A percentile compares a stretch with the other conserved stretches of the same genome.
Evolutionary conservation across 2,113 vertebrate species (phyloP).

Genomic region (Fulica atra): DNA sequence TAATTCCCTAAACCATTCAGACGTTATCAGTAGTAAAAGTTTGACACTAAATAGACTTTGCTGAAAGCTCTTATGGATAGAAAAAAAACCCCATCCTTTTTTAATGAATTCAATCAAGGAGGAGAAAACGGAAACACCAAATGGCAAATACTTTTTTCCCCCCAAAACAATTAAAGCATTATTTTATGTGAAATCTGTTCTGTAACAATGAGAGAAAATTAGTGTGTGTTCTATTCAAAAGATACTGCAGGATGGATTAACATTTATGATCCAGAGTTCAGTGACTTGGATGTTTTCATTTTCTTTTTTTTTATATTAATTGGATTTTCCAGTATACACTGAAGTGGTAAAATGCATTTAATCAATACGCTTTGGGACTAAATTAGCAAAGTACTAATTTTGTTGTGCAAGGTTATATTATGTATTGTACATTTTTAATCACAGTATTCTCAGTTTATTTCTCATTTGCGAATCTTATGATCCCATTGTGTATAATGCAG

Average conservation of each 20-base stretch:
- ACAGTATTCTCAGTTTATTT: conserved; percentile 61
- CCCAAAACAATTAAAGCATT: conserved; percentile 43
- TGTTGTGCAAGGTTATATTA: conserved; percentile 68
- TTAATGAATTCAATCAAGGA: conserved; percentile 39
- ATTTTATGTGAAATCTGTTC: conserved; percentile 71
- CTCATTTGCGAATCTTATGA: conserved; percentile 59
- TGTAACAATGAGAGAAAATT: conserved; percentile 69
- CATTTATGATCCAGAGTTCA: conserved; percentile 68
- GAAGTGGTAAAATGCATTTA: conserved; percentile 69
- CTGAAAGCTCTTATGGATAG: not conserved
- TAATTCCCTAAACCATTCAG: not conserved
- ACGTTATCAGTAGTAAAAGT: not conserved
- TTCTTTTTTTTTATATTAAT: conserved; percentile 70
- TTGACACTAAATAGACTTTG: not conserved
- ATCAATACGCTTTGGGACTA: conserved; percentile 73
- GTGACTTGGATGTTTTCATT: conserved; percentile 65
- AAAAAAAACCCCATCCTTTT: not conserved
- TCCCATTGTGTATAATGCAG: conserved; percentile 58
- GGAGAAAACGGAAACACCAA: conserved; percentile 44
- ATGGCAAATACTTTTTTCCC: conserved; percentile 52
- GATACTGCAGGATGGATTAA: conserved; percentile 66
- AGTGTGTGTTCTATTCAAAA: conserved; percentile 43
- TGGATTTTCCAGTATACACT: conserved; percentile 69
- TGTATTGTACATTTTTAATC: conserved; percentile 70
- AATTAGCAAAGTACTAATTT: conserved; percentile 73